Conservation (phyloP, 2,888 invertebrate species). For the Nomada hirtipes region DNA sequence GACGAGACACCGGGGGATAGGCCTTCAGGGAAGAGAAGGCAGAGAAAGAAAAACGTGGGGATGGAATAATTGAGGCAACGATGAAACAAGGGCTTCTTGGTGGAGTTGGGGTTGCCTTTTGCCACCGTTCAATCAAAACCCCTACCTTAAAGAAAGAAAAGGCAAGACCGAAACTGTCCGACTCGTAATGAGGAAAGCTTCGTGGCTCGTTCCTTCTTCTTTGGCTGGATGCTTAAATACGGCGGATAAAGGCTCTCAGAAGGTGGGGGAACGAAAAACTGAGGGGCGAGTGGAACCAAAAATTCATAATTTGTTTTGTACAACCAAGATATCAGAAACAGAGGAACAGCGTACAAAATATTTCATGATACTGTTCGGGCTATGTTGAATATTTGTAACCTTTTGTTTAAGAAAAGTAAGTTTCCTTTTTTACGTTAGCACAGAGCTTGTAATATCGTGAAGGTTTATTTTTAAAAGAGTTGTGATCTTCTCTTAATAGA, state of each 20-base stretch:
- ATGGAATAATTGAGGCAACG: conserved; percentile 75
- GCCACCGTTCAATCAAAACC: conserved; percentile 78
- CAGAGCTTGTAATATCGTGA: too few relatives aligned
- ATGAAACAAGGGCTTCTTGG: conserved; percentile 71
- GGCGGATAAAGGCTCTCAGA: conserved; percentile 45
- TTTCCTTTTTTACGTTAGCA: too few relatives aligned
- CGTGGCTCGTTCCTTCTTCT: conserved; percentile 67
- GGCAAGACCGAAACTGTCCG: conserved; percentile 75
- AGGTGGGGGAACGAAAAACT: conserved; percentile 43
- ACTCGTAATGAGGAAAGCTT: conserved; percentile 78
- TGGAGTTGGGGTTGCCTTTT: conserved; percentile 69
- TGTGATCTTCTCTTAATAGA: too few relatives aligned
- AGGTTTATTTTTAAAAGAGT: too few relatives aligned
- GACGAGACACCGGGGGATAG: conserved; percentile 50
- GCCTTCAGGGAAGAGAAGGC: conserved; percentile 50
- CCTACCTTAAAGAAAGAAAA: conserved; percentile 76
- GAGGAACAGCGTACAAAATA: conserved; percentile 17
- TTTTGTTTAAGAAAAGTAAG: too few relatives aligned
- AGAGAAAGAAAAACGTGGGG: conserved; percentile 65
- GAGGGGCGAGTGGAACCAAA: conserved; percentile 23
- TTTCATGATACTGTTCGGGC: conserved; percentile 12
- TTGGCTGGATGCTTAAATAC: conserved; percentile 64
- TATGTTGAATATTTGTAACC: too few relatives aligned
- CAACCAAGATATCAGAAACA: conserved; percentile 7
- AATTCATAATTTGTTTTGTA: conserved; percentile 47